Conservation (phyloP, 1,140 invertebrate genomes). For the Diachasma alloeum region DNA sequence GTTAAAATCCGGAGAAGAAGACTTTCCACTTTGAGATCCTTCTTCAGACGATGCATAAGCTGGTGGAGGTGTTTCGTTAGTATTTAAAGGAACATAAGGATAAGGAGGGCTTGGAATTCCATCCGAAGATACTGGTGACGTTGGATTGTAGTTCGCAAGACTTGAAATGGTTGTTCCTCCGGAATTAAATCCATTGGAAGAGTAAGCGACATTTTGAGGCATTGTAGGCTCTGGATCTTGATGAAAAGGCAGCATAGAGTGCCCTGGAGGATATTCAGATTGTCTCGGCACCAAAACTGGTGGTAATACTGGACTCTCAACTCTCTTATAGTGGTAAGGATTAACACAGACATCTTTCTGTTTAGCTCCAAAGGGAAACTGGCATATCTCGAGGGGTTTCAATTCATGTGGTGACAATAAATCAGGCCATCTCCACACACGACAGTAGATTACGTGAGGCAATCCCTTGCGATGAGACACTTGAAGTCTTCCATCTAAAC, state of each 20-base stretch:
- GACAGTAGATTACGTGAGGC: conserved; percentile 97
- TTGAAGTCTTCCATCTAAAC: conserved; percentile 92
- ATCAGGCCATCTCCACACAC: conserved; percentile 99
- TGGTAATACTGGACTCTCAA: conserved; percentile 93
- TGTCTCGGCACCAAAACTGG: conserved; percentile 95
- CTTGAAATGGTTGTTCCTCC: conserved; percentile 29
- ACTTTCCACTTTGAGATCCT: conserved; percentile 65
- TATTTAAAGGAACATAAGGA: conserved; percentile 78
- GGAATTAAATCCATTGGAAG: conserved; percentile 77
- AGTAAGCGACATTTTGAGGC: conserved; percentile 95
- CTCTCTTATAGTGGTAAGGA: conserved; percentile 97
- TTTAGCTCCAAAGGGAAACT: conserved; percentile 94
- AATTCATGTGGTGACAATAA: conserved; percentile 97
- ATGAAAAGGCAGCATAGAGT: conserved; percentile 88
- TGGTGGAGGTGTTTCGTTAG: conserved; percentile 86
- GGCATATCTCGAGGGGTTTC: conserved; percentile 92
- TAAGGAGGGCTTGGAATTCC: conserved; percentile 70
- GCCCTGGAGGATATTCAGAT: conserved; percentile 92
- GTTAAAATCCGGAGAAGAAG: conserved; percentile 64
- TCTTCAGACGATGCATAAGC: conserved; percentile 90
- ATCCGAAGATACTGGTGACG: conserved; percentile 71
- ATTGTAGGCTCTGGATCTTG: conserved; percentile 88
- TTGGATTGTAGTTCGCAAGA: conserved; percentile 53
- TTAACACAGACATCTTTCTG: conserved; percentile 99
- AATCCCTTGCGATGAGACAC: conserved; percentile 95